phyloP scores from a whole-genome alignment of 1,140 invertebrate species.

The Papilio xuthus region DNA sequence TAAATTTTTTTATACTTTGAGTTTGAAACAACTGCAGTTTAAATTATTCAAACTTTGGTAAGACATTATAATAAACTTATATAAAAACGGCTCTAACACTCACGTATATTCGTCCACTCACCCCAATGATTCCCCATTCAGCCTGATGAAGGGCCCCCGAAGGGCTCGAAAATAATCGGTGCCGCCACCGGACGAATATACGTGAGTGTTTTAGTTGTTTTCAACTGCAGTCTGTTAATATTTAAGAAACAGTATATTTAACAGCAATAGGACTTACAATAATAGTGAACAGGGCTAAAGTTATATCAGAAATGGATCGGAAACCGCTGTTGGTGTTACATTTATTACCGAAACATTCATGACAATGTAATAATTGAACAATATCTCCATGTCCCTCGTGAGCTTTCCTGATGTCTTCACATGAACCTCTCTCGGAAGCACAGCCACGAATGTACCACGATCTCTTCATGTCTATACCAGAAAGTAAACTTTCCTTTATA shows the following conservation, averaged over 20 bases:
- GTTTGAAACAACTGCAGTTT: neutral
- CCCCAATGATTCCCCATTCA: no score
- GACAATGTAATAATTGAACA: slow-evolving; percentile 55
- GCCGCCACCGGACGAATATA: no score
- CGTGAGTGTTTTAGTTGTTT: no score
- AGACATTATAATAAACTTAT: no score
- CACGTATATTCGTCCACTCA: no score
- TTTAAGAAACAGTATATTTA: slow-evolving; percentile 60
- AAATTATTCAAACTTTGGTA: no score
- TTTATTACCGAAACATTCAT: slow-evolving; percentile 63
- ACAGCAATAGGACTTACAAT: slow-evolving; percentile 56
- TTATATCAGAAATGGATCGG: slow-evolving; percentile 48
- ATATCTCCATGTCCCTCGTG: slow-evolving; percentile 47
- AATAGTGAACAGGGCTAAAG: slow-evolving; percentile 55
- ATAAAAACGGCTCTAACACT: no score
- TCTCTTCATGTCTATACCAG: slow-evolving; percentile 58
- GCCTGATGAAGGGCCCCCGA: no score
- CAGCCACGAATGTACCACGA: slow-evolving; percentile 64
- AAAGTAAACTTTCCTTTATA: neutral
- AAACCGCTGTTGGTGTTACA: slow-evolving; percentile 60
- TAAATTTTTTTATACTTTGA: neutral
- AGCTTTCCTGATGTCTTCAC: slow-evolving; percentile 56
- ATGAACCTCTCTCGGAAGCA: slow-evolving; percentile 61
- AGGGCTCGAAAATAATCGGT: no score
- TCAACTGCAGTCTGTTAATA: slow-evolving; percentile 1